Evolutionary conservation across 2,888 invertebrate genomes (phyloP).

Genomic region (Sturmia bella): DNA sequence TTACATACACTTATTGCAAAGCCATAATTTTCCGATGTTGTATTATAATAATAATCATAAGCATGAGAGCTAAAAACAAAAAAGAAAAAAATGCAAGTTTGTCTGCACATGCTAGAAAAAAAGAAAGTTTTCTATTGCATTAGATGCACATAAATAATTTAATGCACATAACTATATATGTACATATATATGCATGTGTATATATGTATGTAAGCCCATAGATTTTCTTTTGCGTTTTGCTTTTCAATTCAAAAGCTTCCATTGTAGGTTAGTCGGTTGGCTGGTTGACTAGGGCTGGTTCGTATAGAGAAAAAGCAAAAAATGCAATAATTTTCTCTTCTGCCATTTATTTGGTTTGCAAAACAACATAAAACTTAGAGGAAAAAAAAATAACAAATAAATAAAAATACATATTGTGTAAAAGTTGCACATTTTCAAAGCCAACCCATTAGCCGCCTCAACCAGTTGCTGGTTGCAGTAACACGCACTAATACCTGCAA

Average conservation of each 20-base stretch:
- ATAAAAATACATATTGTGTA: constrained; percentile 80
- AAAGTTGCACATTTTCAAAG: constrained; percentile 73
- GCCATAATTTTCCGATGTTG: too few relatives aligned
- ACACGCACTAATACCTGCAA: constrained; percentile 42
- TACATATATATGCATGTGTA: not conserved
- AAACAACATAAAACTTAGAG: constrained; percentile 33
- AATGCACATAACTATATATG: not conserved
- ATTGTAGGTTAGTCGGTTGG: constrained; percentile 70
- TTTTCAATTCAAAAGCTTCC: constrained; percentile 50
- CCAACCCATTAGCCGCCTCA: constrained; percentile 57
- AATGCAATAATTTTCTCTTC: constrained; percentile 78
- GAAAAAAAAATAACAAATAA: constrained; percentile 72
- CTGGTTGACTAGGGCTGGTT: constrained; percentile 62
- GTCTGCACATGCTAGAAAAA: constrained; percentile 20
- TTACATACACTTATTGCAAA: too few relatives aligned
- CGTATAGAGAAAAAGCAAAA: constrained; percentile 74
- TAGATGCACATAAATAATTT: constrained; percentile 38
- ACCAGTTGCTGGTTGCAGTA: constrained; percentile 70
- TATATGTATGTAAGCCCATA: constrained; percentile 1
- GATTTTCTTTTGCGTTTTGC: constrained; percentile 3
- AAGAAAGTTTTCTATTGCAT: constrained; percentile 65
- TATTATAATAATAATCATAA: too few relatives aligned
- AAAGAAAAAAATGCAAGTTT: constrained; percentile 6
- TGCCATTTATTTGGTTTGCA: constrained; percentile 74
- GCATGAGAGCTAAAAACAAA: constrained; percentile 1